Percentiles rank a stretch among this genome's conserved stretches.
Evolutionary conservation across 2,888 invertebrate genomes (phyloP).

Genomic region (Cyaniris semiargus): DNA sequence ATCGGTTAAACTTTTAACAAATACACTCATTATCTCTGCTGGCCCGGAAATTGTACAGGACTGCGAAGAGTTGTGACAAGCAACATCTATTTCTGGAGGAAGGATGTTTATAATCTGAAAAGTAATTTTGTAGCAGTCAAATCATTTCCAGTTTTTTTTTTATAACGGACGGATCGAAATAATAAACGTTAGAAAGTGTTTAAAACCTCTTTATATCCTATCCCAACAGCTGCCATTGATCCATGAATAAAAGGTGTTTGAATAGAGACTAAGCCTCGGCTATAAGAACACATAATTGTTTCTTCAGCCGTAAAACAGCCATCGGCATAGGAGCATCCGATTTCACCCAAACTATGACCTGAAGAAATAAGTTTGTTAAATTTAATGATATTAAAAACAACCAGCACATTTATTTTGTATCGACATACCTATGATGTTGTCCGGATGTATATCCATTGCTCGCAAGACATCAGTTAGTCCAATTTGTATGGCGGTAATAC

Average conservation of each 20-base stretch:
- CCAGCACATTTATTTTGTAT: neutral
- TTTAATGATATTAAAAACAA: neutral
- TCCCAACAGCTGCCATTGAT: conserved; percentile 93
- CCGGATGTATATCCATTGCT: conserved; percentile 82
- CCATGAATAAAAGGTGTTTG: conserved; percentile 85
- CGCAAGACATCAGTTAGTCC: conserved; percentile 70
- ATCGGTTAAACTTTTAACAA: conserved; percentile 72
- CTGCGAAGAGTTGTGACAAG: conserved; percentile 3
- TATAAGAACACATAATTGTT: conserved; percentile 90
- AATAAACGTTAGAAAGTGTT: neutral
- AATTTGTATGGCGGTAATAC: conserved; percentile 87
- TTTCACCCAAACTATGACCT: conserved; percentile 96
- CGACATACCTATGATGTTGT: conserved; percentile 86
- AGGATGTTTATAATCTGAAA: conserved; percentile 54
- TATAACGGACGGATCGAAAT: too few species aligned
- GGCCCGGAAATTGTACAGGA: conserved; percentile 25
- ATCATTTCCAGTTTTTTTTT: neutral
- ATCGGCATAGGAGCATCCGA: conserved; percentile 97
- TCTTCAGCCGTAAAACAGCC: conserved; percentile 92
- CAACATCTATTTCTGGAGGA: conserved; percentile 56
- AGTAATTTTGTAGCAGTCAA: neutral
- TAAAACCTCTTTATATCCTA: conserved; percentile 76
- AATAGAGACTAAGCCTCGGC: conserved; percentile 87
- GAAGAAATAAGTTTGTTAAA: conserved; percentile 1
- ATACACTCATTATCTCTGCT: conserved; percentile 71